Percentiles rank a stretch among this genome's conserved stretches.
Conservation (phyloP, 2,888 invertebrate genomes). For the Alitta virens region DNA sequence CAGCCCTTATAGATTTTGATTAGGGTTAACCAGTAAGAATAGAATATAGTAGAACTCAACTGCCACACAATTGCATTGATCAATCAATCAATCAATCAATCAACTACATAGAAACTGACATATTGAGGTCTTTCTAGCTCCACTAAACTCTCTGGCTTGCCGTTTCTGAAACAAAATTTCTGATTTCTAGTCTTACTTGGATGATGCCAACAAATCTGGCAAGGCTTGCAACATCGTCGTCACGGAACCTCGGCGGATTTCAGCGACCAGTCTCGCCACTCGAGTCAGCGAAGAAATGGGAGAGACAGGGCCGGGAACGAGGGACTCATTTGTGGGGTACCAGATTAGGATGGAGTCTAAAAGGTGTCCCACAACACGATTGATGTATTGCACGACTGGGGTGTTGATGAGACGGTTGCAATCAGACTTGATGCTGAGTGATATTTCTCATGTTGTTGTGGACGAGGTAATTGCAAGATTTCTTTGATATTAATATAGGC, state of each 20-base stretch:
- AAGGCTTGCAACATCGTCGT: constrained; percentile 41
- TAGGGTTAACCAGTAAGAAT: too few relatives aligned
- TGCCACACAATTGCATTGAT: too few relatives aligned
- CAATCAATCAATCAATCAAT: too few relatives aligned
- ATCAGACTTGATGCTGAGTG: constrained; percentile 59
- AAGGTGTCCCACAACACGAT: constrained; percentile 37
- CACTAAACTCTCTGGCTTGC: too few relatives aligned
- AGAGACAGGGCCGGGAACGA: constrained; percentile 32
- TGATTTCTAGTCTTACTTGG: neutral
- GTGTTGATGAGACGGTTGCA: constrained; percentile 79
- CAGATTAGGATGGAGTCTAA: constrained; percentile 49
- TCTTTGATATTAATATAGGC: too few relatives aligned
- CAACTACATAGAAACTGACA: too few relatives aligned
- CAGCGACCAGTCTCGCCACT: constrained; percentile 46
- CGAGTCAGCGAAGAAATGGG: constrained; percentile 52
- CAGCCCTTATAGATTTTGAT: too few relatives aligned
- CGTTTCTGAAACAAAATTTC: neutral
- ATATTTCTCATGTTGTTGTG: constrained; percentile 47
- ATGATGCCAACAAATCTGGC: constrained; percentile 20
- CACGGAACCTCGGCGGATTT: constrained; percentile 52
- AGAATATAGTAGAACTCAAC: too few relatives aligned
- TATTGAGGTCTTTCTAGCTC: too few relatives aligned
- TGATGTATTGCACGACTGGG: constrained; percentile 83
- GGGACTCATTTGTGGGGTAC: constrained; percentile 40
- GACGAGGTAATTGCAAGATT: constrained; percentile 56